Base-by-base conservation (phyloP, 1,140 invertebrate species). In the Drosophila ogumai region DNA sequence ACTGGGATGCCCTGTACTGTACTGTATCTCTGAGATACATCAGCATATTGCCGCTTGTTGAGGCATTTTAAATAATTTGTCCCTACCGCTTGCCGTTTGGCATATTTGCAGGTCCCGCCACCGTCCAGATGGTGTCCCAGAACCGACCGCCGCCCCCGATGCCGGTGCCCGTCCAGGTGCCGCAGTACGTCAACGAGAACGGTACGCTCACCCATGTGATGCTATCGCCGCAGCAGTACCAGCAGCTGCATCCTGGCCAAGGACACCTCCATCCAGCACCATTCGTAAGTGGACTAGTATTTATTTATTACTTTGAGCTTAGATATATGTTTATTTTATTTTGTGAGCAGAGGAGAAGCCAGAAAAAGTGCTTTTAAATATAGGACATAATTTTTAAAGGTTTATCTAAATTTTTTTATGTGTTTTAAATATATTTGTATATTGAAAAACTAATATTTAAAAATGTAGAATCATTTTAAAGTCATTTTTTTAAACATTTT, bases 121-220 rank as follows among this genome's bases (percentile, higher is more conserved):
- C 96, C 65, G 96, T 97, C 61, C 95, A 96, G 78, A 97, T 97
- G 96, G 96, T 97, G 73, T 96, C 96, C 66, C 95, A 95, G 66
- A 96, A 95, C 93, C 95, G 95, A 54, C 95, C 95, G 55, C 95
- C 95, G 67, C 96, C 98, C 94, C 97, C 97, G 56, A 96, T 98
- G 91, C 96, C 97, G 93, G 96, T 98, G 71, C 97, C 97, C 32
- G 96, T 96, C 41, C 97, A 97, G 90, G 97, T 98, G 93, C 95
- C 98, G 75, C 97, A 97, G 92, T 97, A 98, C 81, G 95, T 98
- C 74, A 97, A 98, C 93, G 97, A 98, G 93, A 96, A 95, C 92
- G 96, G 96, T 58, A 96, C 96, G 61, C 94, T 98, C 76, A 94
- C 96, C 41, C 97, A 98, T 93, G 97, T 98, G 79, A 96, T 98